Evolutionary conservation across 2,797 vertebrate genomes (phyloP), one percentile per base, ranked within the genome.

Genomic region (Dendrocincla tyrannina): DNA sequence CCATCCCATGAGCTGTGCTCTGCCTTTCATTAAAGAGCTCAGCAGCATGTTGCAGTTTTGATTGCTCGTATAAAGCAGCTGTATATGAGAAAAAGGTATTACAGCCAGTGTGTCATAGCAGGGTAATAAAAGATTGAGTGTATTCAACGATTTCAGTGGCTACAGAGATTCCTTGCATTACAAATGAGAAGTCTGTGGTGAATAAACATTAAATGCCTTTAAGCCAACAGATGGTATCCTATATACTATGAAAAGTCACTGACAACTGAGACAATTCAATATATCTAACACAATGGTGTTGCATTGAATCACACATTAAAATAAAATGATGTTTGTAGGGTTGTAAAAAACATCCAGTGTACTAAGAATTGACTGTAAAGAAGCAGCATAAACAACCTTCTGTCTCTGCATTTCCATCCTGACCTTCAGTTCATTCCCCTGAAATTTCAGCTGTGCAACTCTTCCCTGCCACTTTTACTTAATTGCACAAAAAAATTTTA

Each of bases 121-220:
- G 70, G 53, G 89, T 59, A 68, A 89, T 94, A 84, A 91, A 93
- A 94, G 96, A 90, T 90, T 56, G 95, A 93, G 85, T 95, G 90
- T 87, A 67, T 96, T 95, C 95, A 93, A 86, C 67, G 63, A 88
- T 95, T 96, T 93, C 44, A 16, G 91, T 95, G 93, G 96, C 94
- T 94, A 73, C 92, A 93, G 95, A 95, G 89, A 75, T 92, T 94
- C 87, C 88, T 96, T 91, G 92, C 93, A 92, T 97, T 96, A 84
- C 91, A 95, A 95, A 96, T 92, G 89, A 89, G 95, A 73, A 88
- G 89, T 27, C 82, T 87, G 91, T 74, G 67, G 95, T 91, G 91
- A 96, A 95, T 97, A 96, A 96, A 96, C 96, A 95, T 97, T 95
- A 95, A 95, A 94, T 64, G 96, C 77, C 94, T 97, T 93, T 92